Conservation (phyloP, 64 coral and sea anemone species). For the Stichodactyla helianthus region DNA sequence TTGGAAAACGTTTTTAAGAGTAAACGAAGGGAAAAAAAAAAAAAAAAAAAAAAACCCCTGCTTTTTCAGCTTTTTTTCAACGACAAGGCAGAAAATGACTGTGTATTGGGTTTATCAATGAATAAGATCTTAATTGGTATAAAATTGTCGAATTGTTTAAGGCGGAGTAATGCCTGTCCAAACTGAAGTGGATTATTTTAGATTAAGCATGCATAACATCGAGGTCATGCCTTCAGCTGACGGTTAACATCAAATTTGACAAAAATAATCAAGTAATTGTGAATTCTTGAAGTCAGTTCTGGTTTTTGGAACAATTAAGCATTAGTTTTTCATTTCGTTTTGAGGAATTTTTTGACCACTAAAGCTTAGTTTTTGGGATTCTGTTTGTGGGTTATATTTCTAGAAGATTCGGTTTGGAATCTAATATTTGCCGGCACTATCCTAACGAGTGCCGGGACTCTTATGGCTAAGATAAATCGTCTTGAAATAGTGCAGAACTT, state of each 20-base stretch:
- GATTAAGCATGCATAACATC: background rate
- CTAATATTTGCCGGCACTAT: background rate
- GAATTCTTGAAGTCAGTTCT: background rate
- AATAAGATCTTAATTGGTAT: background rate
- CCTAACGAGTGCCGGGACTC: background rate
- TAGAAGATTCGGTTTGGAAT: background rate
- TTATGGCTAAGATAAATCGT: background rate
- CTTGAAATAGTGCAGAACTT: no score
- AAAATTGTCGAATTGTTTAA: background rate
- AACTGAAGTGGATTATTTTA: background rate
- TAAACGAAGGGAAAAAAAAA: no score
- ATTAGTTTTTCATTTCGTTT: background rate
- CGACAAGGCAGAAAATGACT: background rate
- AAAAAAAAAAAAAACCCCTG: no score
- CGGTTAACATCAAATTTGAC: background rate
- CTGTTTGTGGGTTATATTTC: background rate
- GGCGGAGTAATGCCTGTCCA: background rate
- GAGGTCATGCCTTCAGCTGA: background rate
- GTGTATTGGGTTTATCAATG: background rate
- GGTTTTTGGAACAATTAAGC: background rate
- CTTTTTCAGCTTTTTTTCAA: background rate
- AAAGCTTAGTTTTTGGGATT: background rate
- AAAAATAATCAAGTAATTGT: background rate
- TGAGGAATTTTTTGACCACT: background rate
- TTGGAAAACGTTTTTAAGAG: no score